Evolutionary conservation across 2,113 vertebrate genomes (phyloP), one percentile per base, ranked within the genome.

Genomic region (Scolopax mira): DNA sequence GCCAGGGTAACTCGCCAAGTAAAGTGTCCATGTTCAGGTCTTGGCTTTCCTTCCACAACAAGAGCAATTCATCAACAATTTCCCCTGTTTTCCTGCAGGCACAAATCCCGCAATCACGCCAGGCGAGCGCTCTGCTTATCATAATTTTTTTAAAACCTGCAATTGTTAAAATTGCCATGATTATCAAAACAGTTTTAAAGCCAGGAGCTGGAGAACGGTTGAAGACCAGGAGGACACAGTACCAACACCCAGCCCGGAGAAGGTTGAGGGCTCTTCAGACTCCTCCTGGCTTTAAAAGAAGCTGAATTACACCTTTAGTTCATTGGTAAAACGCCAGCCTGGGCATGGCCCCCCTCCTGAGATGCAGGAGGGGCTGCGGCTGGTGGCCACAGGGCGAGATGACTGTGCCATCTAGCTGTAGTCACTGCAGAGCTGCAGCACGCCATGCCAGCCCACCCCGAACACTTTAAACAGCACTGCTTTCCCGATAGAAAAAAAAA

Each of bases 1-100:
- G 9, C 17, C 31, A 42, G 31, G 0, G 5, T 19, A 7, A 18
- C 16, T 15, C 1, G 6, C 62, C n/a, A 5, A 37, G 44, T 62
- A 37, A 14, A 42, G 37, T 18, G 5, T 11, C 0, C 1, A 6
- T 0, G 1, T 6, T 30, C 10, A 2, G 12, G 7, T 10, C 31
- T 42, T 3, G 11, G 17, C 58, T 62, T 16, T n/a, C 27, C 55
- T 54, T 24, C 42, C 42, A 7, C 60, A 46, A 17, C 18, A 64
- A 11, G 12, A 87, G 31, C 51, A 9, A 19, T 10, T 37, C 37
- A 37, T n/a, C 39, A 27, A 12, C 30, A 13, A 2, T 41, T 54
- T 21, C 35, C 30, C 35, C 11, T 9, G 3, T 30, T 44, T 44
- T n/a, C 21, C 1, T 22, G 16, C 42, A 28, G 30, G 22, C 22